Percentiles rank a stretch among this genome's conserved stretches.
phyloP scores from a whole-genome alignment of 2,888 invertebrate genomes.

The Emesis russula region DNA sequence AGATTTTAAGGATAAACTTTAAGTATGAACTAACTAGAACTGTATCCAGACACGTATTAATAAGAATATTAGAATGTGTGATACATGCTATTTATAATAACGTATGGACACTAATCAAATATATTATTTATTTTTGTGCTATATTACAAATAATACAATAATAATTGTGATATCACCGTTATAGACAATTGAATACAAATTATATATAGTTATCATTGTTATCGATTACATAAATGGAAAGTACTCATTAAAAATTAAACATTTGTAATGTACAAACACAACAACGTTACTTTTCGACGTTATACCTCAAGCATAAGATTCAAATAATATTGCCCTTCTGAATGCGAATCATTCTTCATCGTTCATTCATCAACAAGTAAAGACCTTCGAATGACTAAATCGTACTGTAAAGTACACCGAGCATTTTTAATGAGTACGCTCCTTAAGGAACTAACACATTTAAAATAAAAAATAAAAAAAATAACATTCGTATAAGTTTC shows the following conservation, averaged over 20 bases:
- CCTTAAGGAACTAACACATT: constrained; percentile 47
- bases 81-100: constrained; percentile 62
- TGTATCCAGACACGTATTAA: constrained; percentile 90
- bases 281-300: not conserved
- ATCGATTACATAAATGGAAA: not conserved
- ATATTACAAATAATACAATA: constrained; percentile 77
- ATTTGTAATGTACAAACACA: not conserved
- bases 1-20: constrained; percentile 92
- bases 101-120: constrained; percentile 63
- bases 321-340: not conserved
- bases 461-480: constrained; percentile 62
- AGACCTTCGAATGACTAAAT: not conserved
- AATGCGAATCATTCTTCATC: not conserved
- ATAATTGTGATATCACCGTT: constrained; percentile 67
- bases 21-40: constrained; percentile 89
- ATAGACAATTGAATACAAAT: constrained; percentile 48
- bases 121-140: constrained; percentile 90
- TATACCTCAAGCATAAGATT: not conserved
- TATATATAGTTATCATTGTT: not conserved
- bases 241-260: not conserved
- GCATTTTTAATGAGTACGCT: not conserved
- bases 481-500: constrained; percentile 89
- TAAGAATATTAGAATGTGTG: constrained; percentile 80
- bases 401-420: not conserved
- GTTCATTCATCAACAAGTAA: not conserved